These are phyloP conservation scores for Torymus texanus DNA, from an alignment of 2,888 invertebrate species.

Conservation along the genomic window DNA sequence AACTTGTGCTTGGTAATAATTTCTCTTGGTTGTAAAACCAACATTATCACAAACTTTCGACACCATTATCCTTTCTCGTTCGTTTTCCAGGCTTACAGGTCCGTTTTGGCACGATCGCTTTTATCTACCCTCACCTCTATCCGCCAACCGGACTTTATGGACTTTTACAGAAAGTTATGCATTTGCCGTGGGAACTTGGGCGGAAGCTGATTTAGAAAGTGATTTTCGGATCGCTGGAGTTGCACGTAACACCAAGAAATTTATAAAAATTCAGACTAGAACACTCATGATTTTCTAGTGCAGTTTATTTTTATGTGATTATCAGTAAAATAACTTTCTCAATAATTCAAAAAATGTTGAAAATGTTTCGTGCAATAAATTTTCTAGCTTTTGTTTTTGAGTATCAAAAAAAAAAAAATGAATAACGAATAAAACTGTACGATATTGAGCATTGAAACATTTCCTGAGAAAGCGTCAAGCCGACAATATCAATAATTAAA, in stretches of 20 bases:
- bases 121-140: slow-evolving; percentile 17
- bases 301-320: too few species aligned
- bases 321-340: too few species aligned
- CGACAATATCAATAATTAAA: slow-evolving; percentile 26
- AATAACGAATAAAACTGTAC: neutral
- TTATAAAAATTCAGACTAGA: slow-evolving; percentile 4
- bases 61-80: neutral
- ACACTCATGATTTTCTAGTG: neutral
- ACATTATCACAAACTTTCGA: neutral
- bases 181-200: slow-evolving; percentile 15
- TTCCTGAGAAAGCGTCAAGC: neutral
- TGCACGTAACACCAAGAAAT: slow-evolving; percentile 4
- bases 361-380: neutral
- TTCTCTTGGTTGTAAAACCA: too few species aligned
- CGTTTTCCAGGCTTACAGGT: neutral
- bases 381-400: neutral
- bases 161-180: slow-evolving; percentile 12
- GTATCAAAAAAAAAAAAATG: too few species aligned
- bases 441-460: neutral
- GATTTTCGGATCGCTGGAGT: slow-evolving; percentile 5
- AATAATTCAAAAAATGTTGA: neutral
- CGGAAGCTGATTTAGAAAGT: slow-evolving; percentile 35
- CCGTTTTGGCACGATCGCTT: slow-evolving; percentile 12
- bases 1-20: too few species aligned
- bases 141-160: neutral